Evolutionary conservation across 2,113 vertebrate genomes (phyloP).

Genomic region (Laticauda laticaudata): DNA sequence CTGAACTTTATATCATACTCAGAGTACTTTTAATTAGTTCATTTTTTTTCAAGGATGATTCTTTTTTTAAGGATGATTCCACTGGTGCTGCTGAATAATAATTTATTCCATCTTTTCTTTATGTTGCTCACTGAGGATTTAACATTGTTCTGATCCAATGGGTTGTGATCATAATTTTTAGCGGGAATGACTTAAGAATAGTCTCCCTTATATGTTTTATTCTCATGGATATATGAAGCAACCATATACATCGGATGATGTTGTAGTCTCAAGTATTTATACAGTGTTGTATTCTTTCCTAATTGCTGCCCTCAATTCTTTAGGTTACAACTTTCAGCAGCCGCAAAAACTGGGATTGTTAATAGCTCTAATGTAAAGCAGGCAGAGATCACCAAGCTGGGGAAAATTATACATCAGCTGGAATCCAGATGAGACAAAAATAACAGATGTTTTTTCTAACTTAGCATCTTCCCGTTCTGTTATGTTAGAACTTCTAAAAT

Average conservation of each 20-base stretch:
- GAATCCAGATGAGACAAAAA: not conserved
- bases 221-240: slow-evolving; percentile 50
- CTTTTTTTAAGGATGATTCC: not conserved
- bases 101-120: not conserved
- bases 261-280: not conserved
- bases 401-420: not conserved
- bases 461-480: not conserved
- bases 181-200: slow-evolving; percentile 5
- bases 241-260: slow-evolving; percentile 10
- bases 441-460: not conserved
- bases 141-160: not conserved
- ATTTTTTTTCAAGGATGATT: not conserved
- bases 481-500: not conserved
- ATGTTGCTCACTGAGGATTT: not conserved
- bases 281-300: not conserved
- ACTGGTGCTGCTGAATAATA: not conserved
- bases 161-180: not conserved
- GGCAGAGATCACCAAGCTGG: not conserved
- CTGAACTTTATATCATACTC: not conserved
- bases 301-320: not conserved
- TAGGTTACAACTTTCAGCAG: not conserved
- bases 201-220: slow-evolving; percentile 48
- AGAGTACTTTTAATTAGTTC: not conserved
- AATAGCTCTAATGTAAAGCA: not conserved
- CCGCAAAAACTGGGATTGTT: not conserved